These are phyloP conservation scores for Callimorpha dominula DNA, from an alignment of 2,888 invertebrate genomes.

Conservation along the genomic window DNA sequence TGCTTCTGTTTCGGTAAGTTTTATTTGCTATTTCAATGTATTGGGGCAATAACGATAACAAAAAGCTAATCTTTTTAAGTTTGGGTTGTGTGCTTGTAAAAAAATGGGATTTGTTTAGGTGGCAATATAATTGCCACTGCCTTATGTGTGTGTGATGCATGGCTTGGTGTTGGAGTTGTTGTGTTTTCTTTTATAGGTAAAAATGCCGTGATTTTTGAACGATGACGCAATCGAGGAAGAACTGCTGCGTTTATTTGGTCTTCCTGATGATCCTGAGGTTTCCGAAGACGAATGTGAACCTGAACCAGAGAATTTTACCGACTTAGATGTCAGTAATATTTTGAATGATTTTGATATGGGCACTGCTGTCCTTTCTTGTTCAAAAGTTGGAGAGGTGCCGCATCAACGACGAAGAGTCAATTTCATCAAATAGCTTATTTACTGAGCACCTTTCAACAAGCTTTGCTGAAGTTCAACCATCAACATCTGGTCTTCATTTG, in stretches of 20 bases:
- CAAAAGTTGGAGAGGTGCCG: too few relatives aligned
- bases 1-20: constrained; percentile 16
- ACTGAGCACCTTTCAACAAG: too few relatives aligned
- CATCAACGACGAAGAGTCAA: too few relatives aligned
- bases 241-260: too few relatives aligned
- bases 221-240: too few relatives aligned
- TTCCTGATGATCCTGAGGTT: constrained; percentile 15
- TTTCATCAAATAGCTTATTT: too few relatives aligned
- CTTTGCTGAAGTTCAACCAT: too few relatives aligned
- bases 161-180: constrained; percentile 6
- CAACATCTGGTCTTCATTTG: too few relatives aligned
- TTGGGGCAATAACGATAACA: constrained; percentile 6
- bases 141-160: constrained; percentile 12
- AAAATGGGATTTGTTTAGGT: constrained; percentile 16
- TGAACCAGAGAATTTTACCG: constrained; percentile 17
- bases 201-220: too few relatives aligned
- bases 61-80: constrained; percentile 10
- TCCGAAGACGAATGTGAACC: constrained; percentile 19
- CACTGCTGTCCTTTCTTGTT: background rate
- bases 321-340: constrained; percentile 17
- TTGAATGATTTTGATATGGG: constrained; percentile 5
- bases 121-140: constrained; percentile 28
- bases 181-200: background rate
- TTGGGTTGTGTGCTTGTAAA: background rate
- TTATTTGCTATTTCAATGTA: constrained; percentile 14